Evolutionary conservation across 2,113 vertebrate species (phyloP), one percentile per base, ranked within the genome.

Genomic region (Paramormyrops kingsleyae): DNA sequence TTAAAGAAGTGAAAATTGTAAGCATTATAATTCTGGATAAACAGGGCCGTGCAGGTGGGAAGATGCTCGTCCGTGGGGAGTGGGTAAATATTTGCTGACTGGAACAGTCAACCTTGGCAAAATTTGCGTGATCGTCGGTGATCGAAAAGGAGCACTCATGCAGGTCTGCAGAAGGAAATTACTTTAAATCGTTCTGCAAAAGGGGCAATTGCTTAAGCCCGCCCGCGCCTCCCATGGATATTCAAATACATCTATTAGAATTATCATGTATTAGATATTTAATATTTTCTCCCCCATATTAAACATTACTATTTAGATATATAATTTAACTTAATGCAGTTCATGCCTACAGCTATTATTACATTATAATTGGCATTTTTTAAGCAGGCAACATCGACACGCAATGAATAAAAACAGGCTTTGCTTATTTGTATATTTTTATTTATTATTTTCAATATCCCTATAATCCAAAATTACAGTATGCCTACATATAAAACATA

Each of bases 401-500:
- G 3, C 5, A 80, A 80, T 80, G 15, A 80, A 80, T 42, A 80
- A 80, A 42, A 80, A 42, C 74, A 77, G 35, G 17, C 35, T 42
- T 80, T 2, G 31, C 70, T 77, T 77, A 19, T 89, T 89, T 89
- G 44, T 47, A 89, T 21, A 84, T 88, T 47, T 90, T 87, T 90
- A 31, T 90, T 87, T 90, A 31, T 91, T 95, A 94, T 94, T 95
- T 91, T 91, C 35, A 44, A 90, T 91, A 89, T 89, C 89, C 50
- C 70, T 89, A 92, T 92, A 87, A 90, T 94, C 83, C 92, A 95
- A 94, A 95, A 92, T 93, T 77, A 92, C 93, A 92, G 92, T 91
- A 92, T 92, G 93, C 90, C 90, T 92, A 94, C 92, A 95, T 93
- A 94, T 90, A 94, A 95, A 94, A 95, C 94, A 94, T 89, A 53